Evolutionary conservation across 1,140 invertebrate species (phyloP).

Genomic region (Tetraneura akinire): DNA sequence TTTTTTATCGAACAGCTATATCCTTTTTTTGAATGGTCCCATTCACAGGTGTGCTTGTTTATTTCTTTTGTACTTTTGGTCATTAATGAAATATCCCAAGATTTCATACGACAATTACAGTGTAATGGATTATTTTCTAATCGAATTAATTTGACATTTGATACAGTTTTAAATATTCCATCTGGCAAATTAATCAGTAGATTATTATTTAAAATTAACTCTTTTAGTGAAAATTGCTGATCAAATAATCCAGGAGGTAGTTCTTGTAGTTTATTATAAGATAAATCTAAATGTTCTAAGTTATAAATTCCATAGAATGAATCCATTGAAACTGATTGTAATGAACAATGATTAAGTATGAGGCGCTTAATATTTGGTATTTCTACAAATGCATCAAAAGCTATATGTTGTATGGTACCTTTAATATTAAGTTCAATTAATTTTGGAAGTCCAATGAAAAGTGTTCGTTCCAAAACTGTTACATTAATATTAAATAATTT

Average conservation of each 20-base stretch:
- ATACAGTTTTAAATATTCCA: slow-evolving; percentile 64
- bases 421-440: slow-evolving; percentile 62
- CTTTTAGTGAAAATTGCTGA: slow-evolving; percentile 64
- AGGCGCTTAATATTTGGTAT: slow-evolving; percentile 64
- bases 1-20: slow-evolving; percentile 56
- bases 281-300: slow-evolving; percentile 66
- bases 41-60: slow-evolving; percentile 59
- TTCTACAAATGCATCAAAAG: slow-evolving; percentile 70
- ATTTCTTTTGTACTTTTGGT: slow-evolving; percentile 61
- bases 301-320: slow-evolving; percentile 67
- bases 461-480: slow-evolving; percentile 63
- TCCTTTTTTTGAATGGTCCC: slow-evolving; percentile 59
- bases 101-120: slow-evolving; percentile 68
- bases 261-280: slow-evolving; percentile 64
- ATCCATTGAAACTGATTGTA: slow-evolving; percentile 69
- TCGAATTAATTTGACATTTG: slow-evolving; percentile 62
- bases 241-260: slow-evolving; percentile 68
- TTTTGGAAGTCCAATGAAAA: slow-evolving; percentile 65
- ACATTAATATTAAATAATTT: slow-evolving; percentile 65
- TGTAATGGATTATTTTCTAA: slow-evolving; percentile 72
- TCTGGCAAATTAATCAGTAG: slow-evolving; percentile 63
- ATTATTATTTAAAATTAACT: slow-evolving; percentile 68
- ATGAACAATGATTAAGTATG: slow-evolving; percentile 66
- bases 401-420: slow-evolving; percentile 65
- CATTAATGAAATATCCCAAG: slow-evolving; percentile 65